Percentiles rank a stretch among this genome's conserved stretches.
These are phyloP conservation scores for Malurus cyaneus DNA, from an alignment of 2,113 vertebrate species.

Conservation along the genomic window DNA sequence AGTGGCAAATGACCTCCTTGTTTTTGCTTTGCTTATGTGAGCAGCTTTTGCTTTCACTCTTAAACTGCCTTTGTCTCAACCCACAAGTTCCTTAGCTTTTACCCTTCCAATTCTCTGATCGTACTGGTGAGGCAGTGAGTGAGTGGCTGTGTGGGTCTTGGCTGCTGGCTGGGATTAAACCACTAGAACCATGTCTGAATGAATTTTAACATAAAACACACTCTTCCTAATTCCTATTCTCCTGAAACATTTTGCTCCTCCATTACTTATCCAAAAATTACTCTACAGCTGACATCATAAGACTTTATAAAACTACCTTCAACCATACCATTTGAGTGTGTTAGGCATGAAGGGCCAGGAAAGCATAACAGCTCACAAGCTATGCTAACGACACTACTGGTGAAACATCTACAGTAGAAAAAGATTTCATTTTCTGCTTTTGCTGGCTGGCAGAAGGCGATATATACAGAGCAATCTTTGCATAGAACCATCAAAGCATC, in stretches of 20 bases:
- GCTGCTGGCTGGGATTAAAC: background rate
- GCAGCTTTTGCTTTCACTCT: background rate
- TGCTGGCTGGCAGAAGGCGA: background rate
- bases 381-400: background rate
- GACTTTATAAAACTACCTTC: background rate
- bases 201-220: background rate
- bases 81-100: background rate
- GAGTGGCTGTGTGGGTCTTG: accelerated
- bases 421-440: background rate
- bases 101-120: background rate
- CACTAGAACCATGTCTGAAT: background rate
- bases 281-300: background rate
- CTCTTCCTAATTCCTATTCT: background rate
- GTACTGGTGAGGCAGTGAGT: background rate
- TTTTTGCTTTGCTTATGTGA: background rate
- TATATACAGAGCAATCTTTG: background rate
- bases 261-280: background rate
- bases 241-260: background rate
- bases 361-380: background rate
- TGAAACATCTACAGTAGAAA: background rate
- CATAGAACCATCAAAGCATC: background rate
- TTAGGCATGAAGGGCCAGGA: background rate
- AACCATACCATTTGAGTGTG: background rate
- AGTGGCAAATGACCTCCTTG: background rate
- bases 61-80: background rate